These are phyloP conservation scores for Hypsibius dujardini DNA, from an alignment of 1,140 invertebrate species.

Conservation along the genomic window DNA sequence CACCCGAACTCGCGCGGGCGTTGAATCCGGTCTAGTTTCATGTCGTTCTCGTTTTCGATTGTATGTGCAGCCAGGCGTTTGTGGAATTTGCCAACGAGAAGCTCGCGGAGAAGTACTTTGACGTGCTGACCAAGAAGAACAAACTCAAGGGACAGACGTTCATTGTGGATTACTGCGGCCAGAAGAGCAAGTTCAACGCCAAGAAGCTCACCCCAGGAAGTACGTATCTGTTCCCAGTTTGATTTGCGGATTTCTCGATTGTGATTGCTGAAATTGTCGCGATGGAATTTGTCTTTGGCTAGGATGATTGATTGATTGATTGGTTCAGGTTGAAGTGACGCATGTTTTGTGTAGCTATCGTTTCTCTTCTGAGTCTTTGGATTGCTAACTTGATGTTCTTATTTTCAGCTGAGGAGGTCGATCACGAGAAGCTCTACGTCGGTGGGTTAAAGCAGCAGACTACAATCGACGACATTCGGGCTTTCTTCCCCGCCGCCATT, in stretches of 20 bases:
- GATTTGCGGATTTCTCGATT: background rate
- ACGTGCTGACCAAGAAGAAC: slow-evolving; percentile 10
- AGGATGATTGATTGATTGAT: too few relatives aligned
- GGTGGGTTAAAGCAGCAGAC: background rate
- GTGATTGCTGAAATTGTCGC: too few relatives aligned
- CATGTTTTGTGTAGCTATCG: too few relatives aligned
- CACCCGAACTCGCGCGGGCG: background rate
- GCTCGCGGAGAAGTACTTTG: background rate
- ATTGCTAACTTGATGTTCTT: too few relatives aligned
- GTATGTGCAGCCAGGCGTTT: background rate
- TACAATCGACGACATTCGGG: slow-evolving; percentile 3
- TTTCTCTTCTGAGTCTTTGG: too few relatives aligned
- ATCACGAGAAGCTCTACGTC: background rate
- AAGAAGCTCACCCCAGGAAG: background rate
- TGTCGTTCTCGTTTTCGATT: too few relatives aligned
- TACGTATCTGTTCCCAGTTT: background rate
- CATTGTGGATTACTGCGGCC: slow-evolving; percentile 15
- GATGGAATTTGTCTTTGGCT: too few relatives aligned
- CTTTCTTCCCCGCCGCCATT: background rate
- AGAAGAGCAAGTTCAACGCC: slow-evolving; percentile 3
- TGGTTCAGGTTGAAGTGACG: too few relatives aligned
- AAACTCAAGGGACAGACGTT: slow-evolving; percentile 15
- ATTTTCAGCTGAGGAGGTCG: background rate
- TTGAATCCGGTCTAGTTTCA: too few relatives aligned
- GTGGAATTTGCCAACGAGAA: background rate